These are phyloP conservation scores for Orthosia incerta DNA, from an alignment of 2,888 invertebrate genomes.

Conservation along the genomic window DNA sequence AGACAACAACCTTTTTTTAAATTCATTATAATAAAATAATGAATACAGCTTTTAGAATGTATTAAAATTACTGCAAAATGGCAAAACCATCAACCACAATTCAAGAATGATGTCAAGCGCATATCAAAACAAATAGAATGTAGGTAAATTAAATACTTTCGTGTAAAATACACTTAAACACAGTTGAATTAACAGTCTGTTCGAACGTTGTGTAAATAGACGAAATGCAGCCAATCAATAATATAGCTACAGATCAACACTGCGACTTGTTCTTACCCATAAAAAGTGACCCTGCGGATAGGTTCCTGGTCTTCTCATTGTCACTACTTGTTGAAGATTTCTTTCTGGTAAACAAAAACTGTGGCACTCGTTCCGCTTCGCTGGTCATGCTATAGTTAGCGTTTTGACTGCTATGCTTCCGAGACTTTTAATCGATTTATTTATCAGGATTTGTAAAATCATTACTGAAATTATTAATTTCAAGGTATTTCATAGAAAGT, in stretches of 20 bases:
- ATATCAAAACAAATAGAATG: not conserved
- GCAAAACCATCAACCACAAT: not conserved
- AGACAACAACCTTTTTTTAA: conserved; percentile 1
- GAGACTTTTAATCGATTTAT: not conserved
- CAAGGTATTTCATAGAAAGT: conserved; percentile 10
- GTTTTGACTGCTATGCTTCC: not conserved
- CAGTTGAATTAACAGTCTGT: conserved; percentile 6
- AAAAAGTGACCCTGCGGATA: conserved; percentile 24
- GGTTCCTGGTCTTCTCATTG: conserved; percentile 51
- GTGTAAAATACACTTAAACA: not conserved
- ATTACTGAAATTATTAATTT: not conserved
- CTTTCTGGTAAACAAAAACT: conserved; percentile 28
- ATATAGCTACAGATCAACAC: not conserved
- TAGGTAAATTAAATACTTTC: not conserved
- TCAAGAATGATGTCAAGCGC: conserved; percentile 9
- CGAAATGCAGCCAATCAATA: not conserved
- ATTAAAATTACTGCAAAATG: not conserved
- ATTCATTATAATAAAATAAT: conserved; percentile 29
- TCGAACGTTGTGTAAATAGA: not conserved
- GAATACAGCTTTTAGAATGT: not conserved
- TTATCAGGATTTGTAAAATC: not conserved
- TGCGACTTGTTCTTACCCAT: not conserved
- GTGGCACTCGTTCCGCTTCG: conserved; percentile 10
- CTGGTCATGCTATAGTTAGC: not conserved
- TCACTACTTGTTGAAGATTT: conserved; percentile 13